These are phyloP conservation scores for Eupithecia vulgata DNA, from an alignment of 2,888 invertebrate species.

Conservation along the genomic window DNA sequence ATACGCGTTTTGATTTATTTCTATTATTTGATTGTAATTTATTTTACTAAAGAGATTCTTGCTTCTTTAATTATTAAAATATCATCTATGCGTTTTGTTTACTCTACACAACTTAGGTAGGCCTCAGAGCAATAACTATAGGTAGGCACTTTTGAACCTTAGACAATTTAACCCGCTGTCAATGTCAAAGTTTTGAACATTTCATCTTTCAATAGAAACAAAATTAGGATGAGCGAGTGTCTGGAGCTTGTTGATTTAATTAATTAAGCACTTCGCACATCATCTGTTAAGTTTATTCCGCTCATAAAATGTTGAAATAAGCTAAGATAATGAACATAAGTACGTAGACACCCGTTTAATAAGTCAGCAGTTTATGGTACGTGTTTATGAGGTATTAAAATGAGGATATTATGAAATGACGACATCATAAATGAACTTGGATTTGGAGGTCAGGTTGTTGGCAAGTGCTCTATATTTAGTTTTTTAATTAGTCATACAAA, in stretches of 20 bases:
- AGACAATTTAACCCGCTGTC: no score
- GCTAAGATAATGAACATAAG: constrained; percentile 50
- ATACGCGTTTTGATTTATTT: no score
- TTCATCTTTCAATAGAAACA: neutral
- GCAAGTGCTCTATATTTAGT: neutral
- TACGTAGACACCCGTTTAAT: constrained; percentile 54
- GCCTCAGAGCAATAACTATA: no score
- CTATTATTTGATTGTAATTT: no score
- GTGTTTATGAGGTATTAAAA: constrained; percentile 62
- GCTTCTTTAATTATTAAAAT: no score
- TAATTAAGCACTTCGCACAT: neutral
- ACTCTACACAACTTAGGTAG: neutral
- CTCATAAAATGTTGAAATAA: constrained; percentile 22
- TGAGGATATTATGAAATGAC: constrained; percentile 40
- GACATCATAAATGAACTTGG: constrained; percentile 41
- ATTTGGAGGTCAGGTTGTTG: constrained; percentile 35
- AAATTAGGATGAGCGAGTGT: neutral
- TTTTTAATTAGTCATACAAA: neutral
- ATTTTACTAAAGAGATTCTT: no score
- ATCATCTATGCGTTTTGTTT: no score
- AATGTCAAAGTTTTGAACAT: no score
- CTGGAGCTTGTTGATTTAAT: neutral
- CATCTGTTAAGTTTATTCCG: constrained; percentile 7
- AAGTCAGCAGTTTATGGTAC: constrained; percentile 52
- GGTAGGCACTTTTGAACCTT: neutral